Conservation (phyloP, 2,113 vertebrate genomes). For the Sialia sialis region DNA sequence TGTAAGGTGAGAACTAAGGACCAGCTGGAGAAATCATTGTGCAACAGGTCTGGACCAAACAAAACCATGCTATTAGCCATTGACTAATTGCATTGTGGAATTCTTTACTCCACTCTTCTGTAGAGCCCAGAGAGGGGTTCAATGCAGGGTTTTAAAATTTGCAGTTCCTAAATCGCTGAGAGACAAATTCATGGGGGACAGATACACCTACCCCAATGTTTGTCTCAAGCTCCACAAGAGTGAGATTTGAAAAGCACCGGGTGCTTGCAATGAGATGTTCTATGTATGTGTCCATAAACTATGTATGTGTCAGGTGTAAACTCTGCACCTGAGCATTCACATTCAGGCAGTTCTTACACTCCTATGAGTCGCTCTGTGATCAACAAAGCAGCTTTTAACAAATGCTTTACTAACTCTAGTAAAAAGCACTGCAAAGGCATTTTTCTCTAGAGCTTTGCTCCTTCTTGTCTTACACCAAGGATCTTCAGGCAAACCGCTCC, state of each 20-base stretch:
- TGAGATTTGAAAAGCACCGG: background rate
- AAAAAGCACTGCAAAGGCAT: background rate
- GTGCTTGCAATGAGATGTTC: background rate
- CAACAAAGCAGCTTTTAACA: background rate
- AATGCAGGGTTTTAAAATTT: background rate
- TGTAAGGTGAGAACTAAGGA: background rate
- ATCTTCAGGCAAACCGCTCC: background rate
- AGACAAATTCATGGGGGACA: rapidly evolving
- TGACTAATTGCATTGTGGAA: background rate
- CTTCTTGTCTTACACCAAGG: background rate
- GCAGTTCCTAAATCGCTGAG: background rate
- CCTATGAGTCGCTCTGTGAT: background rate
- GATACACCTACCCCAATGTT: background rate
- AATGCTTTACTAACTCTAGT: background rate
- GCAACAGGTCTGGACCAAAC: background rate
- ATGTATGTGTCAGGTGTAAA: too few relatives aligned
- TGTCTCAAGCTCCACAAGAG: background rate
- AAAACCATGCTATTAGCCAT: background rate
- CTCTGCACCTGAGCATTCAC: background rate
- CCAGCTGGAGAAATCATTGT: background rate
- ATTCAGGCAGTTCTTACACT: background rate
- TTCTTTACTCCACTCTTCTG: background rate
- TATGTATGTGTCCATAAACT: too few relatives aligned
- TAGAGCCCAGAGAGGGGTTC: background rate
- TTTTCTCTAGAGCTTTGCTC: background rate